Evolutionary conservation across 1,140 invertebrate species (phyloP).

Genomic region (Hycleus cichorii): DNA sequence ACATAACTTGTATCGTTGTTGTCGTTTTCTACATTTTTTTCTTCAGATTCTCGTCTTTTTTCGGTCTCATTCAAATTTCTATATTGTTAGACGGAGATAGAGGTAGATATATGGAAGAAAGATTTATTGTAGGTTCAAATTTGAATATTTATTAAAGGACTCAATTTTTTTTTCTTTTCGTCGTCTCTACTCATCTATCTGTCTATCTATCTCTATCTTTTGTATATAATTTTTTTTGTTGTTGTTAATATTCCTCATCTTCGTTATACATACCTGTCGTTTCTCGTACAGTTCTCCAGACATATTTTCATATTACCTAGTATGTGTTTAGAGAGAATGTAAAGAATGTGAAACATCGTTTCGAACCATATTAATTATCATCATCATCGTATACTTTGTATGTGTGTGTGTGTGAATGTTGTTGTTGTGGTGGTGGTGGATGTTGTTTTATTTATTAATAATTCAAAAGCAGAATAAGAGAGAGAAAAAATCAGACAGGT

Average conservation of each 20-base stretch:
- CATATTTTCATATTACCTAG: conserved; percentile 19
- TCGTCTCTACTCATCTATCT: conserved; percentile 1
- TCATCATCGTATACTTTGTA: background rate
- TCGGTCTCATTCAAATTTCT: no score
- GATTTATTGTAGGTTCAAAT: conserved; percentile 32
- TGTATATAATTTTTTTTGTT: background rate
- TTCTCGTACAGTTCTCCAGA: conserved; percentile 7
- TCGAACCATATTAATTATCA: conserved; percentile 26
- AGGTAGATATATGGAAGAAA: background rate
- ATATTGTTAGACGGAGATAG: no score
- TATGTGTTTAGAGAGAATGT: conserved; percentile 24
- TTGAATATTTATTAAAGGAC: conserved; percentile 36
- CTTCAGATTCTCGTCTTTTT: no score
- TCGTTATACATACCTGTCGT: no score
- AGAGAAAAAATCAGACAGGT: background rate
- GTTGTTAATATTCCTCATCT: background rate
- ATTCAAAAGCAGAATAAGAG: no score
- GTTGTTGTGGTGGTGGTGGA: no score
- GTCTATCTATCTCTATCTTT: background rate
- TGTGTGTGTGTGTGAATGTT: background rate
- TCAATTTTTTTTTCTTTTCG: conserved; percentile 5
- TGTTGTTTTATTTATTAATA: no score
- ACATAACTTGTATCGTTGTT: conserved; percentile 24
- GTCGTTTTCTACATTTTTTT: no score
- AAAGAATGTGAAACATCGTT: conserved; percentile 23